These are phyloP conservation scores for Zaprionus bogoriensis DNA, from an alignment of 2,888 invertebrate species.

Conservation along the genomic window DNA sequence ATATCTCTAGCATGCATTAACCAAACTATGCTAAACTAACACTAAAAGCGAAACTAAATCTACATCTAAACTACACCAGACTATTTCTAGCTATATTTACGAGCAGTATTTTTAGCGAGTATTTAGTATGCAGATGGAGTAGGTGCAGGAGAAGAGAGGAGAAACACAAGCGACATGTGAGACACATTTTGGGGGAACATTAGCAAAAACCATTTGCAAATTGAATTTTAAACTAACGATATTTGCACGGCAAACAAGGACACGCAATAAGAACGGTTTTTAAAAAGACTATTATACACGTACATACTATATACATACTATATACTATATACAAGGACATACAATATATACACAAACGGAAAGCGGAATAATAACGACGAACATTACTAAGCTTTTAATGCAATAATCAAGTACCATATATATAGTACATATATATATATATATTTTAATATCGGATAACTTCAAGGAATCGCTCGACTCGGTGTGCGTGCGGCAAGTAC, in stretches of 20 bases:
- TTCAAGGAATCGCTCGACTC: slow-evolving; percentile 7
- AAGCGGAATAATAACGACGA: slow-evolving; percentile 48
- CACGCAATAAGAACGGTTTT: slow-evolving; percentile 73
- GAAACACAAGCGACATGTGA: slow-evolving; percentile 69
- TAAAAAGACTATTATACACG: slow-evolving; percentile 73
- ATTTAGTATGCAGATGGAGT: slow-evolving; percentile 7
- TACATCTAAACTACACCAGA: not conserved
- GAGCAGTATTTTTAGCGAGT: slow-evolving; percentile 42
- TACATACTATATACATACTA: slow-evolving; percentile 34
- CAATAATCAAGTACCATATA: slow-evolving; percentile 68
- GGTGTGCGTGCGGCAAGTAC: no score
- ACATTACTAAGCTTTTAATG: slow-evolving; percentile 74
- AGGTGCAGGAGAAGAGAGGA: slow-evolving; percentile 22
- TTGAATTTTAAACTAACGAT: slow-evolving; percentile 68
- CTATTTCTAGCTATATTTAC: slow-evolving; percentile 48
- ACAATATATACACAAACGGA: slow-evolving; percentile 27
- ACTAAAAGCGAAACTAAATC: not conserved
- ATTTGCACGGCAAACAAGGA: slow-evolving; percentile 52
- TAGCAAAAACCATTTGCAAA: slow-evolving; percentile 61
- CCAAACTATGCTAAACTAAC: slow-evolving; percentile 40
- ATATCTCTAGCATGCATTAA: slow-evolving; percentile 34
- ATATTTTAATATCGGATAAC: slow-evolving; percentile 48
- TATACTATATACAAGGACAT: slow-evolving; percentile 23
- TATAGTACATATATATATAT: slow-evolving; percentile 9
- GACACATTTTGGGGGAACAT: slow-evolving; percentile 77